phyloP scores from a whole-genome alignment of 2,888 invertebrate genomes.

The Thymelicus lineola region DNA sequence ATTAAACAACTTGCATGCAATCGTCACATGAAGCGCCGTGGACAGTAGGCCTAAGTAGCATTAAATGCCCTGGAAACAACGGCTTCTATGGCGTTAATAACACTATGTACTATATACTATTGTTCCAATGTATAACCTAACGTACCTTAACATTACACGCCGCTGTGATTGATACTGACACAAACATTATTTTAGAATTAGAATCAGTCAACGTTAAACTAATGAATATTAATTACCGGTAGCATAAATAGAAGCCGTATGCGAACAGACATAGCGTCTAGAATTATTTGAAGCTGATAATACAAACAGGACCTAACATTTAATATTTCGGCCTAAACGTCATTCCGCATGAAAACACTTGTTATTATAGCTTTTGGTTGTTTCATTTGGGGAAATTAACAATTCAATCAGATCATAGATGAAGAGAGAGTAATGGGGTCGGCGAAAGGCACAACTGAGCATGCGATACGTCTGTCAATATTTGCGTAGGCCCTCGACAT shows the following conservation, averaged over 20 bases:
- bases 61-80: too few relatives aligned
- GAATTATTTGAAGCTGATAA: background rate
- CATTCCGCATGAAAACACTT: slow-evolving; percentile 3
- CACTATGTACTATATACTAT: too few relatives aligned
- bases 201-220: background rate
- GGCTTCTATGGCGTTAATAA: too few relatives aligned
- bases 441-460: background rate
- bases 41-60: too few relatives aligned
- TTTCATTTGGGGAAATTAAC: slow-evolving; percentile 20
- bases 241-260: background rate
- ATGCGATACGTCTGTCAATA: slow-evolving; percentile 9
- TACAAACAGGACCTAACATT: background rate
- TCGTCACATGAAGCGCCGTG: too few relatives aligned
- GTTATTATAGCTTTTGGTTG: background rate
- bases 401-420: slow-evolving; percentile 15
- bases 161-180: background rate
- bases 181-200: background rate
- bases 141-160: too few relatives aligned
- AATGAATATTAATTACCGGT: background rate
- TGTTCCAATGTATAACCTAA: too few relatives aligned
- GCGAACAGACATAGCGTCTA: background rate
- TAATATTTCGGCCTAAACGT: background rate
- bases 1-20: too few relatives aligned
- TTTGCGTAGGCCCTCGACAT: slow-evolving; percentile 5
- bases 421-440: background rate